phyloP scores from a whole-genome alignment of 2,888 invertebrate genomes.

The Quadroppia sp. region DNA sequence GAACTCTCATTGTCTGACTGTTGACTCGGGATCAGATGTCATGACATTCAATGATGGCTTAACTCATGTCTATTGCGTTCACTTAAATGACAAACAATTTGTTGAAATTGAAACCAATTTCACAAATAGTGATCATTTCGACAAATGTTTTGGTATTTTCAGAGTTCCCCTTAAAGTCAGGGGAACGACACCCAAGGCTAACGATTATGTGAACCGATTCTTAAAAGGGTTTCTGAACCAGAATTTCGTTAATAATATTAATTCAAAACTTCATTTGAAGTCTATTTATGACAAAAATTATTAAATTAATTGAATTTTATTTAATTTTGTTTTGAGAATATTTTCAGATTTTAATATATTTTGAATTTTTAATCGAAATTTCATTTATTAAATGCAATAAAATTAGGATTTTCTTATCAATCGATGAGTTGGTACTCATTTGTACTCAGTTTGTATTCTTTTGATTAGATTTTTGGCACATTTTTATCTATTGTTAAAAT shows the following conservation, averaged over 20 bases:
- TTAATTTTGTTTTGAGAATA: not conserved
- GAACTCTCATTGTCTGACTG: not conserved
- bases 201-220: not conserved
- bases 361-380: no score
- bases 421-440: no score
- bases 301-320: not conserved
- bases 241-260: not conserved
- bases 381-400: no score
- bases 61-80: not conserved
- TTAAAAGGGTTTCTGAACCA: not conserved
- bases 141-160: not conserved
- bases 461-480: no score
- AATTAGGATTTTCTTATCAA: no score
- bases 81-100: not conserved
- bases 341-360: not conserved
- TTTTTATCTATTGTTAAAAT: no score
- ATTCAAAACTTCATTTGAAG: not conserved
- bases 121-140: not conserved
- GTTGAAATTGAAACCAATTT: slow-evolving; percentile 13
- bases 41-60: not conserved
- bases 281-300: not conserved
- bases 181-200: not conserved
- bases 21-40: not conserved
- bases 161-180: not conserved
- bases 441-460: no score